Conservation (phyloP, 2,888 invertebrate species). For the Oscheius myriophilus region DNA sequence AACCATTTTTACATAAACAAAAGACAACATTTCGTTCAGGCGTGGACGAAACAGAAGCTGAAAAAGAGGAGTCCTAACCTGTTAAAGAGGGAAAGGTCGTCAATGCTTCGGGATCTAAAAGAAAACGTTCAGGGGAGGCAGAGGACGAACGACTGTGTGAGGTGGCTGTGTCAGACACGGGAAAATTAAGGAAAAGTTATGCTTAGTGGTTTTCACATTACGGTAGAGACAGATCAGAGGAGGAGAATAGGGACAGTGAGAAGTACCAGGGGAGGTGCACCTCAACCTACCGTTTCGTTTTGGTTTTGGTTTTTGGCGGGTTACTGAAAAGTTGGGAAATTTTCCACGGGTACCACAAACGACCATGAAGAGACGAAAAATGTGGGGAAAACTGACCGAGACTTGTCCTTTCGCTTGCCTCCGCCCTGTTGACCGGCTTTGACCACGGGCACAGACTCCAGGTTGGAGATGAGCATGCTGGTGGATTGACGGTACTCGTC, state of each 20-base stretch:
- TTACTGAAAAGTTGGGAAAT: constrained; percentile 12
- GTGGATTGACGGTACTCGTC: constrained; percentile 97
- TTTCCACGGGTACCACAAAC: neutral
- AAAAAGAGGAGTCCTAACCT: constrained; percentile 59
- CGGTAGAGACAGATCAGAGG: constrained; percentile 2
- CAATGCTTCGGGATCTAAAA: constrained; percentile 69
- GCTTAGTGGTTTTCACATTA: too few relatives aligned
- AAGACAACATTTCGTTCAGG: neutral
- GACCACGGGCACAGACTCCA: constrained; percentile 97
- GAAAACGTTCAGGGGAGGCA: constrained; percentile 21
- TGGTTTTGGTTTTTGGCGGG: constrained; percentile 21
- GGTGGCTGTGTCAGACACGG: too few relatives aligned
- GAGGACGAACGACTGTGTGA: neutral
- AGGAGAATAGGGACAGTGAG: neutral
- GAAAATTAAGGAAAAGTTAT: too few relatives aligned
- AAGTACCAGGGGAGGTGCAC: constrained; percentile 5
- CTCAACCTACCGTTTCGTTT: constrained; percentile 28
- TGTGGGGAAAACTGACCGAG: constrained; percentile 80
- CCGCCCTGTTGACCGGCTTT: constrained; percentile 90
- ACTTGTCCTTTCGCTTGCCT: constrained; percentile 85
- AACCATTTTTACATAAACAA: neutral
- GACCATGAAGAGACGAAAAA: too few relatives aligned
- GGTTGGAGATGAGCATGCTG: constrained; percentile 96
- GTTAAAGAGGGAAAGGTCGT: constrained; percentile 71
- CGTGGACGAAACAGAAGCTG: constrained; percentile 6